Conservation (phyloP, 2,888 invertebrate species). For the Lochmaea capreae region DNA sequence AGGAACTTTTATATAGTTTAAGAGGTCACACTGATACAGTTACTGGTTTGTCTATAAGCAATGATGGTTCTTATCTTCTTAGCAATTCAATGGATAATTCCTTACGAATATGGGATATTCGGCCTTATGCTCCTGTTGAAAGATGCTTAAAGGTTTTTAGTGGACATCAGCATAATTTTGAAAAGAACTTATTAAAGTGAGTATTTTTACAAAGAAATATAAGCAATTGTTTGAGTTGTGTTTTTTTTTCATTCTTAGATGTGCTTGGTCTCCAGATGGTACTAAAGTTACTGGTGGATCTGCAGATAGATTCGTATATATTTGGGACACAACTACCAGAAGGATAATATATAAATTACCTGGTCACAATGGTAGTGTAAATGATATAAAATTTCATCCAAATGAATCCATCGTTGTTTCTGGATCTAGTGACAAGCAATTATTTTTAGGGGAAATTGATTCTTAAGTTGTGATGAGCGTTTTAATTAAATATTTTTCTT, state of each 20-base stretch:
- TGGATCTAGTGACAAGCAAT: constrained; percentile 93
- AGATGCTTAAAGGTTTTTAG: constrained; percentile 87
- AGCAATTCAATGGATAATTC: constrained; percentile 98
- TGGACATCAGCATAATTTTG: constrained; percentile 96
- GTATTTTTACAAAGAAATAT: not conserved
- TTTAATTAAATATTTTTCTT: not conserved
- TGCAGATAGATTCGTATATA: constrained; percentile 93
- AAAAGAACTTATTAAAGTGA: constrained; percentile 88
- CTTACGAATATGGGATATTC: constrained; percentile 95
- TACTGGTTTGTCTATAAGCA: constrained; percentile 88
- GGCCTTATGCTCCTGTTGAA: constrained; percentile 93
- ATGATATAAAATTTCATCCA: constrained; percentile 95
- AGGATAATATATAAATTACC: constrained; percentile 96
- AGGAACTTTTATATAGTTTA: constrained; percentile 84
- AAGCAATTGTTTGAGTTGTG: constrained; percentile 76
- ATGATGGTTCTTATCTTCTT: constrained; percentile 89
- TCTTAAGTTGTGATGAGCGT: not conserved
- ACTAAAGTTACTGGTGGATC: constrained; percentile 80
- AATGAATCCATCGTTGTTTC: constrained; percentile 94
- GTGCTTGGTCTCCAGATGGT: constrained; percentile 62
- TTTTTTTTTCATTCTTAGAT: constrained; percentile 63
- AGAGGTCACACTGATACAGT: constrained; percentile 96
- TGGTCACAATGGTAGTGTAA: constrained; percentile 97
- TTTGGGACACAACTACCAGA: constrained; percentile 96
- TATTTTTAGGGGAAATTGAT: constrained; percentile 96